Evolutionary conservation across 2,888 invertebrate species (phyloP).

Genomic region (Drosophila lacicola): DNA sequence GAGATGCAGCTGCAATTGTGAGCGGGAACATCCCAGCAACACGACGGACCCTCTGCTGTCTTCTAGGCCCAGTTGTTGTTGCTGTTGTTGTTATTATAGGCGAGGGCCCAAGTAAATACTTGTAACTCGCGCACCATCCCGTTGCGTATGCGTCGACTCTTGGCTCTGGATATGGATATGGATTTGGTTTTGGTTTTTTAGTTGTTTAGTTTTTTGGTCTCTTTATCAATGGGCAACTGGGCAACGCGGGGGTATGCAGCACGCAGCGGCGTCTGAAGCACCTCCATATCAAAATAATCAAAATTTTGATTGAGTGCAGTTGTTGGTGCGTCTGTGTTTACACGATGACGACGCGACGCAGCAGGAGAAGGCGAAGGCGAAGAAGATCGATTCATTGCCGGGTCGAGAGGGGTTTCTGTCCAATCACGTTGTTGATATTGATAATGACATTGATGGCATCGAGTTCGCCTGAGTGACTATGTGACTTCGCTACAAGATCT

Average conservation of each 20-base stretch:
- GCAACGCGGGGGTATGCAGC: constrained; percentile 20
- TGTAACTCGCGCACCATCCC: constrained; percentile 21
- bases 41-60: constrained; percentile 20
- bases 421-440: constrained; percentile 83
- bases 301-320: constrained; percentile 81
- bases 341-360: constrained; percentile 38
- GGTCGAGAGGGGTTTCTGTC: constrained; percentile 59
- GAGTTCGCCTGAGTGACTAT: constrained; percentile 76
- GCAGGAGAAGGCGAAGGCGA: not conserved
- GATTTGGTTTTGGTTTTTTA: constrained; percentile 6
- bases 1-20: constrained; percentile 74
- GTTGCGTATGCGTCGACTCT: constrained; percentile 41
- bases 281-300: constrained; percentile 79
- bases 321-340: constrained; percentile 77
- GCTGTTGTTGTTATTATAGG: constrained; percentile 64
- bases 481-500: constrained; percentile 57
- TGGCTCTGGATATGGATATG: constrained; percentile 6
- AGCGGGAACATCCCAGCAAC: constrained; percentile 13
- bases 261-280: constrained; percentile 67
- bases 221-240: constrained; percentile 62
- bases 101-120: constrained; percentile 58
- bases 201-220: constrained; percentile 5
- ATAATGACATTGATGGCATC: constrained; percentile 83
- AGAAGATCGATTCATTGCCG: constrained; percentile 61
- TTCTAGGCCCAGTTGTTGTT: constrained; percentile 49